Percentiles rank a stretch among this genome's conserved stretches.
Conservation (phyloP, 2,797 vertebrate species). For the Pantherophis vulpinus region DNA sequence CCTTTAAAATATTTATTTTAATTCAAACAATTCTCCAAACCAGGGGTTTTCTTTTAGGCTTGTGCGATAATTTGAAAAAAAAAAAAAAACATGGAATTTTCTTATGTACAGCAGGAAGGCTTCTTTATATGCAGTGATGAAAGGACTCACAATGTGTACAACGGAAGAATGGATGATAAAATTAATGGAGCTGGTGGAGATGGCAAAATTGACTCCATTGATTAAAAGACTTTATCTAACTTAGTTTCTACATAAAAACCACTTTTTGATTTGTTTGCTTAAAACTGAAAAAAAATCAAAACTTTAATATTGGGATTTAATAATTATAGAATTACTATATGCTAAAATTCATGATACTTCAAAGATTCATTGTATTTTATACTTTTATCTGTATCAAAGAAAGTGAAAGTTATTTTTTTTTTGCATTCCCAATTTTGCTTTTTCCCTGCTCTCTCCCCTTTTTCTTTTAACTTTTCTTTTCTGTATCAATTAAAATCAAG, state of each 20-base stretch:
- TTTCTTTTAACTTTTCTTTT: no score
- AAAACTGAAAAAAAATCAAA: neutral
- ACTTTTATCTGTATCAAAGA: neutral
- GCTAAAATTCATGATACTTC: neutral
- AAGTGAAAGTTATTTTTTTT: neutral
- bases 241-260: no score
- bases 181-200: neutral
- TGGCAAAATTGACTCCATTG: neutral
- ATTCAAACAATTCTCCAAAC: no score
- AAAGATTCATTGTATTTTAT: neutral
- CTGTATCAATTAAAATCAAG: no score
- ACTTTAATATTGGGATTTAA: neutral
- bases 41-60: neutral
- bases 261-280: neutral
- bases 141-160: neutral
- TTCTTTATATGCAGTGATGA: neutral
- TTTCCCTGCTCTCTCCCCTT: neutral
- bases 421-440: neutral
- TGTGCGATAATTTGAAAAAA: neutral
- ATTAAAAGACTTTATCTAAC: neutral
- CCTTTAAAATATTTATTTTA: neutral
- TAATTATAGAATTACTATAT: neutral
- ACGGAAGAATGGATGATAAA: neutral
- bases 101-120: neutral
- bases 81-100: no score